Percentiles rank a stretch among this genome's conserved stretches.
Conservation (phyloP, 2,113 vertebrate species). For the Enhydra lutris region DNA sequence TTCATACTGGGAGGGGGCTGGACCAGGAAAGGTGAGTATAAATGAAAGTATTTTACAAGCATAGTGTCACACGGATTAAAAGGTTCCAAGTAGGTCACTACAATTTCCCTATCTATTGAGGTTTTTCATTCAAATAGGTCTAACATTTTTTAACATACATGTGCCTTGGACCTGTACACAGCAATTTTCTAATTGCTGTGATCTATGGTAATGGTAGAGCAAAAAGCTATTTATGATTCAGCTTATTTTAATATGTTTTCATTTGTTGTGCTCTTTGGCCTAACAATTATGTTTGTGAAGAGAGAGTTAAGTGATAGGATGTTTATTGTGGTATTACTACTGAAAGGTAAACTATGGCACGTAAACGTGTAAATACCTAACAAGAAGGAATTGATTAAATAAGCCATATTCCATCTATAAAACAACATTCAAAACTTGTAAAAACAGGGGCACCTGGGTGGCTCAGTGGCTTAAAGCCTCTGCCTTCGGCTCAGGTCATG, state of each 20-base stretch:
- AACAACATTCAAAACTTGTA: background rate
- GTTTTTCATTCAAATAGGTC: background rate
- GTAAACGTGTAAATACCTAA: background rate
- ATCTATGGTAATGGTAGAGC: background rate
- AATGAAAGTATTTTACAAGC: background rate
- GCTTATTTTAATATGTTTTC: background rate
- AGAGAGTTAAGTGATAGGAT: background rate
- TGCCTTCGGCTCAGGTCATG: too few species aligned
- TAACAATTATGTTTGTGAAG: background rate
- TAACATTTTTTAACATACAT: background rate
- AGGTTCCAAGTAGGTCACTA: background rate
- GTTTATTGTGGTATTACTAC: background rate
- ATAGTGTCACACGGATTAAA: background rate
- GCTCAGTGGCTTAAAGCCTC: too few species aligned
- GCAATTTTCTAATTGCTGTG: background rate
- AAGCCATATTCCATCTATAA: background rate
- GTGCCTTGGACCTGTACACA: background rate
- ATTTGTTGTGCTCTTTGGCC: background rate
- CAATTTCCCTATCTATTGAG: background rate
- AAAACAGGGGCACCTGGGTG: background rate
- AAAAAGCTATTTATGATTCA: background rate
- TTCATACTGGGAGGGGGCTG: background rate
- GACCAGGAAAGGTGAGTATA: background rate
- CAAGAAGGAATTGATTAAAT: background rate
- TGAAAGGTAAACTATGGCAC: background rate